A percentile compares a stretch with the other conserved stretches of the same genome.
phyloP scores from a whole-genome alignment of 2,797 vertebrate species.

The Microhierax caerulescens region DNA sequence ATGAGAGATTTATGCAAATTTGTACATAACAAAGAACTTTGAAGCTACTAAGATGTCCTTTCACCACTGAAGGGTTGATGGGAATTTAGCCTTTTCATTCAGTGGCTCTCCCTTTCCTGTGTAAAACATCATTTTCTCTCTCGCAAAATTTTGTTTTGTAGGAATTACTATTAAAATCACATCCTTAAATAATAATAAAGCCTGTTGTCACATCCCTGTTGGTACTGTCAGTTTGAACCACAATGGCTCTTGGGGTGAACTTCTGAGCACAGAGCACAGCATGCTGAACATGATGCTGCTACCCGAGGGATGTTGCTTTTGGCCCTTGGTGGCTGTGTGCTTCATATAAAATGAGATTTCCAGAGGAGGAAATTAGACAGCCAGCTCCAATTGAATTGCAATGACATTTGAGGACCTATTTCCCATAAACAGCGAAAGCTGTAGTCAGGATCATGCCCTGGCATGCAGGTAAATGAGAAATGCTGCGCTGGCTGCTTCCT shows the following conservation, averaged over 20 bases:
- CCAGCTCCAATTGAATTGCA: background rate
- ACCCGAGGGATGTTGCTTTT: background rate
- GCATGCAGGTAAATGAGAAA: background rate
- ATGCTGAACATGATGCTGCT: background rate
- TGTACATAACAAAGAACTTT: background rate
- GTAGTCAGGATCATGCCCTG: background rate
- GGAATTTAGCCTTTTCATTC: slow-evolving; percentile 15
- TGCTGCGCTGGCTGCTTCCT: background rate
- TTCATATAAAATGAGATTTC: background rate
- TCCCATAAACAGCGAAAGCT: background rate
- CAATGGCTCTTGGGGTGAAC: background rate
- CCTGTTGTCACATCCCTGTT: background rate
- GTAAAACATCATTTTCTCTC: background rate
- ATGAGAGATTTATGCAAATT: slow-evolving; percentile 41
- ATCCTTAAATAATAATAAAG: background rate
- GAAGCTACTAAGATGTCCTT: slow-evolving; percentile 14
- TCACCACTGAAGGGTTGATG: background rate
- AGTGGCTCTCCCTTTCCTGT: background rate
- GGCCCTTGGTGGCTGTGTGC: background rate
- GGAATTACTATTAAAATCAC: background rate
- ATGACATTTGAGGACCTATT: background rate
- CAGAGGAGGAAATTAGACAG: background rate
- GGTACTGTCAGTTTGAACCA: background rate
- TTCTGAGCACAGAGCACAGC: background rate
- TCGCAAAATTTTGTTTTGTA: background rate